phyloP scores from a whole-genome alignment of 2,113 vertebrate species.

The Sitta europaea region DNA sequence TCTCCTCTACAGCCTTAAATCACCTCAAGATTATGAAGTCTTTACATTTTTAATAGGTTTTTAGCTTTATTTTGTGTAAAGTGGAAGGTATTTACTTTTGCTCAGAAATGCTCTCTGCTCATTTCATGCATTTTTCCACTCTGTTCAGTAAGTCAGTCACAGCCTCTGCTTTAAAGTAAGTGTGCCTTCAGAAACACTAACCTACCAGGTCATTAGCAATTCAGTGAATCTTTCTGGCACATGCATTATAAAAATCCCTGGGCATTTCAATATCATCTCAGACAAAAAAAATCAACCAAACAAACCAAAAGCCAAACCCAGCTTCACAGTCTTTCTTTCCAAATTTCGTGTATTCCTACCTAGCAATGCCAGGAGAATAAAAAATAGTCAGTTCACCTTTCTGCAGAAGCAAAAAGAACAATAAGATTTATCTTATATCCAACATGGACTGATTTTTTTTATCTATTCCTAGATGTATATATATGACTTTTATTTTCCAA shows the following conservation, averaged over 20 bases:
- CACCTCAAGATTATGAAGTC: neutral
- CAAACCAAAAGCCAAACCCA: fast-evolving
- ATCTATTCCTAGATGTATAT: neutral
- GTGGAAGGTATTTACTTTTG: neutral
- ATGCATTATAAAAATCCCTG: neutral
- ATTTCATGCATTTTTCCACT: neutral
- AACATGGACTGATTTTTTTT: neutral
- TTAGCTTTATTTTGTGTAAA: neutral
- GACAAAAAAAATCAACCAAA: neutral
- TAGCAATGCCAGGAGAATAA: neutral
- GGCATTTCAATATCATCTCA: neutral
- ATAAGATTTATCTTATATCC: neutral
- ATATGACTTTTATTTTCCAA: neutral
- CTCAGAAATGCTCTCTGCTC: neutral
- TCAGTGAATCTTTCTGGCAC: neutral
- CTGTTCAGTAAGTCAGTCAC: neutral
- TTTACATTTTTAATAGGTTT: neutral
- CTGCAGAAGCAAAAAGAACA: neutral
- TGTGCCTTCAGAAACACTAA: neutral
- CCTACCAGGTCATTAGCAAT: neutral
- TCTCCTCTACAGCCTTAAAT: neutral
- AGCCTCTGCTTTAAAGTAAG: neutral
- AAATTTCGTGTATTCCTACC: neutral
- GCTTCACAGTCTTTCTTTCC: neutral
- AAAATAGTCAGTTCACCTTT: neutral